Conservation (phyloP, 2,888 invertebrate genomes). For the Meiosimyza platycephala region DNA sequence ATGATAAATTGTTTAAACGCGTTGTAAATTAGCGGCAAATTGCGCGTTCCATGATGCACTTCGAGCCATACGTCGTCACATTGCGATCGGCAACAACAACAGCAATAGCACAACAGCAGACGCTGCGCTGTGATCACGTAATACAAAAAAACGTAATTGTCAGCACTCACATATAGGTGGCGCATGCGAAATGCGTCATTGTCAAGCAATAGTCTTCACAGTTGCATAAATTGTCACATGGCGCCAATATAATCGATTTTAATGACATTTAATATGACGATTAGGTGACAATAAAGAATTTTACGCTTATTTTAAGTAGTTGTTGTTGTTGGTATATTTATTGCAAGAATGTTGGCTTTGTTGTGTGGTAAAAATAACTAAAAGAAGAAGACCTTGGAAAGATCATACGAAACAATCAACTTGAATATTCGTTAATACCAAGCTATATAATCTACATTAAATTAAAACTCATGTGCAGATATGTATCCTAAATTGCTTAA, state of each 20-base stretch:
- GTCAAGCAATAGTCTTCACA: not conserved
- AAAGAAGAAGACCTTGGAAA: no score
- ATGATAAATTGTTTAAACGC: slow-evolving; percentile 34
- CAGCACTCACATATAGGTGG: slow-evolving; percentile 11
- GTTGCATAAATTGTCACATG: slow-evolving; percentile 53
- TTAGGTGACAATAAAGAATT: slow-evolving; percentile 52
- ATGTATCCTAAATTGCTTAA: no score
- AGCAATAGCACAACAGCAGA: not conserved
- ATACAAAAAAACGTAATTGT: not conserved
- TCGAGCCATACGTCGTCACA: slow-evolving; percentile 27
- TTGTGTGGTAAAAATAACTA: no score
- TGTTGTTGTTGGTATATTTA: not conserved
- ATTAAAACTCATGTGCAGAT: no score
- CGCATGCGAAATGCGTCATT: slow-evolving; percentile 14
- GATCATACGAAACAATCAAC: no score
- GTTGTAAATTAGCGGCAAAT: slow-evolving; percentile 56
- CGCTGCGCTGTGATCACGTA: slow-evolving; percentile 7
- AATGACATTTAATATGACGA: slow-evolving; percentile 53
- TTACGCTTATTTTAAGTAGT: not conserved
- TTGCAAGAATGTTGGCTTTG: not conserved
- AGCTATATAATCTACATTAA: no score
- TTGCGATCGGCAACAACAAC: not conserved
- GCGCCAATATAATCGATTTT: slow-evolving; percentile 54
- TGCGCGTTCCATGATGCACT: slow-evolving; percentile 47
- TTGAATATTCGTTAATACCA: no score